Conservation (phyloP, 2,113 vertebrate species). For the Nothocercus julius region DNA sequence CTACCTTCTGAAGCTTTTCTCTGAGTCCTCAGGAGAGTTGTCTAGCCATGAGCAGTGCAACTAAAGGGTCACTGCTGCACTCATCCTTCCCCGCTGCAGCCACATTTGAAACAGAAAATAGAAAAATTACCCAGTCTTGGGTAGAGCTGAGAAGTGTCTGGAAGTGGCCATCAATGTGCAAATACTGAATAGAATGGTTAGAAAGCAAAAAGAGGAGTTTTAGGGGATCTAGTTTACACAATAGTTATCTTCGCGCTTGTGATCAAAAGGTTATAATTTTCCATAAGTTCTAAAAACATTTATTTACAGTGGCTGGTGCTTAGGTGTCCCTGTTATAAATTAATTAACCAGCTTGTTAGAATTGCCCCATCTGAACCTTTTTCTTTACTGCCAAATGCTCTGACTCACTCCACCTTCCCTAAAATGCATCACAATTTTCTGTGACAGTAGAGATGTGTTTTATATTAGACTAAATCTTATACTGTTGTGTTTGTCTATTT, state of each 20-base stretch:
- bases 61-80: not conserved
- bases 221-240: not conserved
- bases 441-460: not conserved
- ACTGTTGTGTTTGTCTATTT: slow-evolving; percentile 7
- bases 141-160: not conserved
- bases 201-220: not conserved
- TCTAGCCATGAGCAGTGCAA: not conserved
- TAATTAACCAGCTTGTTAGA: slow-evolving; percentile 8
- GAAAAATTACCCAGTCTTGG: not conserved
- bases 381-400: not conserved
- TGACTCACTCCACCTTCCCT: not conserved
- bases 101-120: not conserved
- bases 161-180: not conserved
- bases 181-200: not conserved
- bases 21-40: not conserved
- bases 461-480: slow-evolving; percentile 30
- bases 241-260: not conserved
- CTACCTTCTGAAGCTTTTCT: not conserved
- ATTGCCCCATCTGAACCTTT: not conserved
- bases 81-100: not conserved
- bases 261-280: not conserved
- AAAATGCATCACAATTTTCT: slow-evolving; percentile 6
- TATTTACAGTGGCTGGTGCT: not conserved
- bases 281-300: not conserved
- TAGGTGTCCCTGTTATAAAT: not conserved